Evolutionary conservation across 2,113 vertebrate species (phyloP).

Genomic region (Mugil cephalus): DNA sequence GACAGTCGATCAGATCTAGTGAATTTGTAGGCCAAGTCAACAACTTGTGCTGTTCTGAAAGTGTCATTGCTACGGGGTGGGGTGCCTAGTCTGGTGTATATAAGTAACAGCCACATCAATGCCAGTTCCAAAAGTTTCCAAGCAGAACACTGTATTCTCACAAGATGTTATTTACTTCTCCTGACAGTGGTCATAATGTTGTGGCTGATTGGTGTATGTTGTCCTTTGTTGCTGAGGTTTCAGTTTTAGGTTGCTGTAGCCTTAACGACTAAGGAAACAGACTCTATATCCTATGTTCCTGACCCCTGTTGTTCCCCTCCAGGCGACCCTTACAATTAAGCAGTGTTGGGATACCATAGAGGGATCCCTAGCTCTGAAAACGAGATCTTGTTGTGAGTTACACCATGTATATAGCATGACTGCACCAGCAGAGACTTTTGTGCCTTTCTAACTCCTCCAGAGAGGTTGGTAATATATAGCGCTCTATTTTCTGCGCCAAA

Average conservation of each 20-base stretch:
- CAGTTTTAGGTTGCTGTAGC: slow-evolving; percentile 17
- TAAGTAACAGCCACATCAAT: no score
- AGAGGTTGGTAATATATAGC: neutral
- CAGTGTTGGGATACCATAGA: slow-evolving; percentile 14
- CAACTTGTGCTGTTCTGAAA: no score
- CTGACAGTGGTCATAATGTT: no score
- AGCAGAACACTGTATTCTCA: no score
- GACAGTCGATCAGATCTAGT: no score
- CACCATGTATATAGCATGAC: slow-evolving; percentile 24
- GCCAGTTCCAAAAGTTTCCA: no score
- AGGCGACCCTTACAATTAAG: slow-evolving; percentile 24
- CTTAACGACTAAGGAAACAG: slow-evolving; percentile 15
- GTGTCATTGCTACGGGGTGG: no score
- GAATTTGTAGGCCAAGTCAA: no score
- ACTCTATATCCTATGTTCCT: slow-evolving; percentile 4
- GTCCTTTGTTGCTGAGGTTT: slow-evolving; percentile 15
- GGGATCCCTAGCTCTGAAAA: slow-evolving; percentile 30
- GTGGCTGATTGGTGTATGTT: no score
- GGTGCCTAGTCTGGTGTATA: no score
- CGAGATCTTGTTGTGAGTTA: slow-evolving; percentile 26
- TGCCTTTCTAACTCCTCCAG: slow-evolving; percentile 2
- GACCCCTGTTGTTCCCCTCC: slow-evolving; percentile 22
- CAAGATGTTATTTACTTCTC: no score
- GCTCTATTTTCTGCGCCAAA: slow-evolving; percentile 8
- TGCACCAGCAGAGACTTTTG: slow-evolving; percentile 11